Percentiles rank a stretch among this genome's conserved stretches.
phyloP scores from a whole-genome alignment of 2,888 invertebrate species.

The Orthonevra nobilis region DNA sequence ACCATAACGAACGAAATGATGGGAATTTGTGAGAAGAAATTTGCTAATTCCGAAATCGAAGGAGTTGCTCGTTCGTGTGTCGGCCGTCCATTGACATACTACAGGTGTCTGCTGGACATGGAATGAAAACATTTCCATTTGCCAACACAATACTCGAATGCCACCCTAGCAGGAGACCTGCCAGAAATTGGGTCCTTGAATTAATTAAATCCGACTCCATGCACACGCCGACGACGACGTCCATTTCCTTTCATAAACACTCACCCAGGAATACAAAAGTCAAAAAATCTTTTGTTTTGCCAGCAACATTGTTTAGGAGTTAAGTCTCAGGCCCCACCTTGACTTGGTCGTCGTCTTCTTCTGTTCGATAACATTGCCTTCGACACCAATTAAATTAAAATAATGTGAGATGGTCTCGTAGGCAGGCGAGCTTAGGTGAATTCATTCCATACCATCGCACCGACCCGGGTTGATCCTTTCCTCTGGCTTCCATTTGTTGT shows the following conservation, averaged over 20 bases:
- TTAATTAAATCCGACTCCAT: slow-evolving; percentile 54
- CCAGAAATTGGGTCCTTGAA: slow-evolving; percentile 47
- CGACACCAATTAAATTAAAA: slow-evolving; percentile 70
- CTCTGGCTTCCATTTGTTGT: not conserved
- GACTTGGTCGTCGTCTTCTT: slow-evolving; percentile 62
- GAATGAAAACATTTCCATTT: slow-evolving; percentile 68
- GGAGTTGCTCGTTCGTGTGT: not conserved
- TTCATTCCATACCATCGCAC: too few species aligned
- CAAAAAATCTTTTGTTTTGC: slow-evolving; percentile 58
- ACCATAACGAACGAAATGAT: not conserved
- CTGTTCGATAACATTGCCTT: slow-evolving; percentile 69
- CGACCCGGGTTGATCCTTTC: slow-evolving; percentile 4
- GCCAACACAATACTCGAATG: slow-evolving; percentile 26
- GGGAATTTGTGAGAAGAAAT: not conserved
- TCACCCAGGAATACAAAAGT: slow-evolving; percentile 9
- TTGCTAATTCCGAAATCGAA: slow-evolving; percentile 2
- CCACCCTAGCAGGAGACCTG: not conserved
- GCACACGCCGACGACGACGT: not conserved
- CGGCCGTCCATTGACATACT: slow-evolving; percentile 47
- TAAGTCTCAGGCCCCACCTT: slow-evolving; percentile 42
- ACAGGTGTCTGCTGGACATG: slow-evolving; percentile 56
- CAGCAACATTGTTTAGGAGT: slow-evolving; percentile 38
- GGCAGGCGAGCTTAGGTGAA: slow-evolving; percentile 25
- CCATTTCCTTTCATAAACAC: too few species aligned
- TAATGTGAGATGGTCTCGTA: slow-evolving; percentile 55